These are phyloP conservation scores for Heliothis virescens DNA, from an alignment of 1,140 invertebrate species.

Conservation along the genomic window DNA sequence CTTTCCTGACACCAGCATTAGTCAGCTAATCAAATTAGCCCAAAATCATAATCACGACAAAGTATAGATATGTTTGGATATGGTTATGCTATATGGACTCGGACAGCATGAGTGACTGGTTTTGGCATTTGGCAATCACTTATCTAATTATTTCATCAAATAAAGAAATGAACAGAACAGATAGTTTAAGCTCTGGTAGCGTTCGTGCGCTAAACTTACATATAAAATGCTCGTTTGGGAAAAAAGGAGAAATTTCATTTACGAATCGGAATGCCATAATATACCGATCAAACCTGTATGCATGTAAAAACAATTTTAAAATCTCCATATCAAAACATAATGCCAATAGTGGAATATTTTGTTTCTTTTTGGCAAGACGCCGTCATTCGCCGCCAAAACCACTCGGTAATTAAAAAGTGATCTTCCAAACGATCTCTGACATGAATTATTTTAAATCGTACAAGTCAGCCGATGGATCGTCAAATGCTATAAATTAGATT, in stretches of 20 bases:
- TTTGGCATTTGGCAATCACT: neutral
- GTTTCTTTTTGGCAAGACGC: constrained; percentile 19
- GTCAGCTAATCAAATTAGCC: no score
- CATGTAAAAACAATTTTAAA: neutral
- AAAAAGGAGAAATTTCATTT: neutral
- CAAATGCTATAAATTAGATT: constrained; percentile 55
- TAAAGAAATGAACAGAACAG: neutral
- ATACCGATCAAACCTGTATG: neutral
- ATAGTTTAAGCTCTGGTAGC: neutral
- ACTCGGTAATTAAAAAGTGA: constrained; percentile 30
- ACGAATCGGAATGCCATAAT: neutral
- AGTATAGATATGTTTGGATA: no score
- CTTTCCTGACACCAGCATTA: no score
- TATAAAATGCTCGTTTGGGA: no score
- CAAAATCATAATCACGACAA: no score
- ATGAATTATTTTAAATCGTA: constrained; percentile 22
- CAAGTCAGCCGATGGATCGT: constrained; percentile 13
- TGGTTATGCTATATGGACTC: no score
- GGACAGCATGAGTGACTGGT: neutral
- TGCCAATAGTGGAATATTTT: constrained; percentile 16
- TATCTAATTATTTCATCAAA: neutral
- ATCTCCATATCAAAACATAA: neutral
- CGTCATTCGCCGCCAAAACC: neutral
- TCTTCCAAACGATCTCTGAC: neutral
- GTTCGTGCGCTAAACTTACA: no score